phyloP scores from a whole-genome alignment of 2,888 invertebrate species.

The Ametastegia equiseti region DNA sequence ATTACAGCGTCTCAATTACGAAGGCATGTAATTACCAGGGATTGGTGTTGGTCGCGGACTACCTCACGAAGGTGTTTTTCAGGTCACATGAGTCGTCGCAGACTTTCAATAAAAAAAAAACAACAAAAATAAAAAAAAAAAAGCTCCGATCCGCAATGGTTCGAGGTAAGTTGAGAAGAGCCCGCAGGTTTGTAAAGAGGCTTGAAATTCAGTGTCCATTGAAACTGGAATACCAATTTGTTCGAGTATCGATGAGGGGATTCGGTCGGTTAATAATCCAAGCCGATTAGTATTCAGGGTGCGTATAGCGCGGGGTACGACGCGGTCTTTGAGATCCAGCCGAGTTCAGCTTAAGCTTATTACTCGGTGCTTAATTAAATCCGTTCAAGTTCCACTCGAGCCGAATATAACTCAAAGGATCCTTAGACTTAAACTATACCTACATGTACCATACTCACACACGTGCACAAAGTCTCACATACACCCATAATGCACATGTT shows the following conservation, averaged over 20 bases:
- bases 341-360: slow-evolving; percentile 33
- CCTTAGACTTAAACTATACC: background rate
- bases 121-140: too few species aligned
- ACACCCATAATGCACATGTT: background rate
- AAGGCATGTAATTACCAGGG: background rate
- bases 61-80: background rate
- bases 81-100: background rate
- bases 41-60: background rate
- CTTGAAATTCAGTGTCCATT: background rate
- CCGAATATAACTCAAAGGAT: slow-evolving; percentile 33
- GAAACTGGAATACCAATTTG: slow-evolving; percentile 6
- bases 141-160: too few species aligned
- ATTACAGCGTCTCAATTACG: slow-evolving; percentile 14
- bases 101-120: too few species aligned
- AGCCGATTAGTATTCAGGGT: slow-evolving; percentile 25
- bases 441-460: background rate
- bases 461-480: background rate
- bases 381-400: slow-evolving; percentile 20
- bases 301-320: too few species aligned
- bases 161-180: background rate
- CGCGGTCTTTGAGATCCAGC: slow-evolving; percentile 19
- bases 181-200: background rate
- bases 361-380: slow-evolving; percentile 43
- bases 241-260: slow-evolving; percentile 1
- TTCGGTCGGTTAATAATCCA: slow-evolving; percentile 5